These are phyloP conservation scores for Xestia xanthographa DNA, from an alignment of 2,888 invertebrate species.

Conservation along the genomic window DNA sequence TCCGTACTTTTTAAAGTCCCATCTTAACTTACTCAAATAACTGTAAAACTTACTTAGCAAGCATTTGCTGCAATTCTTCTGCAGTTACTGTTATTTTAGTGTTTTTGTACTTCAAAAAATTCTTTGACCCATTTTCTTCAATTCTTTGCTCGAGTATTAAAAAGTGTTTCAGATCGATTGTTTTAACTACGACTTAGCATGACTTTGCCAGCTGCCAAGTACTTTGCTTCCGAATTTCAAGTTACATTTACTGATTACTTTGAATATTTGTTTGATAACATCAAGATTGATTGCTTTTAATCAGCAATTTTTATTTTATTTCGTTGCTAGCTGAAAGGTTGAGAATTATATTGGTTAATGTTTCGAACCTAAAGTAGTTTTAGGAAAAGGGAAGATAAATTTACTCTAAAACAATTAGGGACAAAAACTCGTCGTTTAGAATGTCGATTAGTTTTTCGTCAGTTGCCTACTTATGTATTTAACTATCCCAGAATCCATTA, in stretches of 20 bases:
- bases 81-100: slow-evolving; percentile 24
- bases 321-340: slow-evolving; percentile 1
- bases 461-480: slow-evolving; percentile 18
- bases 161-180: slow-evolving; percentile 39
- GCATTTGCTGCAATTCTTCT: slow-evolving; percentile 19
- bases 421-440: slow-evolving; percentile 15
- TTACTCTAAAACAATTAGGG: slow-evolving; percentile 32
- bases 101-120: slow-evolving; percentile 9
- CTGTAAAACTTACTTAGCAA: slow-evolving; percentile 26
- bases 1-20: not conserved
- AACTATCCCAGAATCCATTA: slow-evolving; percentile 30
- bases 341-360: slow-evolving; percentile 1
- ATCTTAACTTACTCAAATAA: slow-evolving; percentile 2
- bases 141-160: slow-evolving; percentile 1
- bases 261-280: slow-evolving; percentile 47
- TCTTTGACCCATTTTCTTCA: slow-evolving; percentile 22
- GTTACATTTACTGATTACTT: slow-evolving; percentile 48
- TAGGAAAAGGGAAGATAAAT: slow-evolving; percentile 13
- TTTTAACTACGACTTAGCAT: slow-evolving; percentile 56
- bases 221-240: slow-evolving; percentile 37
- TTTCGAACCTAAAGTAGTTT: slow-evolving; percentile 21
- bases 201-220: slow-evolving; percentile 32
- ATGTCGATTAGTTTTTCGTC: slow-evolving; percentile 37
- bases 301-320: slow-evolving; percentile 14
- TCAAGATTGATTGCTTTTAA: slow-evolving; percentile 47